Conservation (phyloP, 2,797 vertebrate genomes). For the Pseudomugil gertrudae region DNA sequence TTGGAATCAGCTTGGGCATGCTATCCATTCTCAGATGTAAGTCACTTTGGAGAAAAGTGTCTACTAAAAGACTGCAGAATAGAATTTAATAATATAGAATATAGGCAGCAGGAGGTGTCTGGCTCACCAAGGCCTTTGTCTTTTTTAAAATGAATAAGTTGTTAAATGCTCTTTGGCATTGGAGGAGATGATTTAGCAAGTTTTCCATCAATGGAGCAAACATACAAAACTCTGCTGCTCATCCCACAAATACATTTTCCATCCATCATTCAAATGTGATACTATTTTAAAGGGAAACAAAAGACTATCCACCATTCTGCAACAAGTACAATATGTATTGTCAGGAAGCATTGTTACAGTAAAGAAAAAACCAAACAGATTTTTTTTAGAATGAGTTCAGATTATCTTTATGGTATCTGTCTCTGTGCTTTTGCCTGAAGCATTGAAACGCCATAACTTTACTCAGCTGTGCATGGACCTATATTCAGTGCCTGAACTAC, state of each 20-base stretch:
- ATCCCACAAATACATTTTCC: background rate
- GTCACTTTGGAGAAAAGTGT: no score
- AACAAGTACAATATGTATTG: background rate
- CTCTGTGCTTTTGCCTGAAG: background rate
- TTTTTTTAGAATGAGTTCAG: background rate
- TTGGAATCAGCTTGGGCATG: no score
- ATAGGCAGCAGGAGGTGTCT: background rate
- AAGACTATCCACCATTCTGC: background rate
- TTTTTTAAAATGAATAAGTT: background rate
- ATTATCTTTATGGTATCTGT: background rate
- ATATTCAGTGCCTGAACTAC: background rate
- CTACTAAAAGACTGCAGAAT: no score
- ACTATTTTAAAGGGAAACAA: background rate
- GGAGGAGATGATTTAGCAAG: no score
- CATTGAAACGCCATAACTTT: background rate
- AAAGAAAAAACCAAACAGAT: background rate
- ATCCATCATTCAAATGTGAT: background rate
- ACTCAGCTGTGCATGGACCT: background rate
- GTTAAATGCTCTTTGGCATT: no score
- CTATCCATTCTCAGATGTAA: no score
- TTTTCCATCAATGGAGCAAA: no score
- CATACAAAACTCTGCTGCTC: background rate
- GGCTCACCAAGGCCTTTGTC: background rate
- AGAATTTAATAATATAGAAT: no score
- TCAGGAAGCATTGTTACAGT: background rate